phyloP scores from a whole-genome alignment of 2,113 vertebrate genomes.

The Peromyscus californicus region DNA sequence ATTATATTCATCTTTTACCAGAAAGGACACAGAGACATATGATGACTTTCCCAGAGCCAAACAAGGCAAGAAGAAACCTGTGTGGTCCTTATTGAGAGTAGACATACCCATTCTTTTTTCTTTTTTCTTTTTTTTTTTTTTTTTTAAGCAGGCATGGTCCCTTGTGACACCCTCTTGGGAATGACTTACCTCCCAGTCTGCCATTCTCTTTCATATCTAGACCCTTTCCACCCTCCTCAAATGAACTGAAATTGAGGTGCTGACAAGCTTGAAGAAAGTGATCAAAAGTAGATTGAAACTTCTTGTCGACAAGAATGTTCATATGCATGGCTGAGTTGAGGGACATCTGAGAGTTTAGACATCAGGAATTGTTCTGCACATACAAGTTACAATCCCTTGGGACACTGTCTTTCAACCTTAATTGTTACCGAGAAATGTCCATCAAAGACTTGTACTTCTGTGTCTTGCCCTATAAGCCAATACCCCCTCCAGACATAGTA shows the following conservation, averaged over 20 bases:
- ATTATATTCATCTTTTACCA: background rate
- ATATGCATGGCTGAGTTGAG: conserved; percentile 20
- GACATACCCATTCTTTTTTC: background rate
- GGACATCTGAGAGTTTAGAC: conserved; percentile 56
- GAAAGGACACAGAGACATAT: background rate
- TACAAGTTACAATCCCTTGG: conserved; percentile 29
- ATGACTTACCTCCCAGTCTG: conserved; percentile 35
- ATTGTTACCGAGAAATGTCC: conserved; percentile 53
- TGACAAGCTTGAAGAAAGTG: conserved; percentile 74
- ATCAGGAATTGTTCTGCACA: conserved; percentile 31
- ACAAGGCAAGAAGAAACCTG: background rate
- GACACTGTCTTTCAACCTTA: conserved; percentile 51
- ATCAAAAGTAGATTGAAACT: conserved; percentile 72
- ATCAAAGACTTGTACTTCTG: conserved; percentile 25
- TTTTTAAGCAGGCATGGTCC: background rate
- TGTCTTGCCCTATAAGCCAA: background rate
- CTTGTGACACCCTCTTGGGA: background rate
- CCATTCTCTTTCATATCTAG: conserved; percentile 13
- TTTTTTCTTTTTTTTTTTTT: no score
- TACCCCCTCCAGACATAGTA: background rate
- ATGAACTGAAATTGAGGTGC: conserved; percentile 32
- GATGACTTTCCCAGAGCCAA: conserved; percentile 10
- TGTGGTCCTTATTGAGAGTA: background rate
- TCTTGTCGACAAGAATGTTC: conserved; percentile 52
- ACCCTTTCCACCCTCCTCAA: conserved; percentile 20